Percentiles rank a stretch among this genome's conserved stretches.
Evolutionary conservation across 2,888 invertebrate genomes (phyloP).

Genomic region (Fabriciana adippe): DNA sequence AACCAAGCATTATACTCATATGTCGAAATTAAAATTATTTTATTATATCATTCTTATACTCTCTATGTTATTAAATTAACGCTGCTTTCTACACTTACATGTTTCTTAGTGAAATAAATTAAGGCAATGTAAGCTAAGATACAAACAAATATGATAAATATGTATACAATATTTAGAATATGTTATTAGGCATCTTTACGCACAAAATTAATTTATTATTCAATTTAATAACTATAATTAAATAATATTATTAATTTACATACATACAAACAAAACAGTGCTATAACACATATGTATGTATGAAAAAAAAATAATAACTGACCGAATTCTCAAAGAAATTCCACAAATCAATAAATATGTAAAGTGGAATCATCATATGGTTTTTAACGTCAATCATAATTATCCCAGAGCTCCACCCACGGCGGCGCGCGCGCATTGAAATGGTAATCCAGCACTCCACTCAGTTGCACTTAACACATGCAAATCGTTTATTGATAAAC

Average conservation of each 20-base stretch:
- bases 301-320: background rate
- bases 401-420: conserved; percentile 33
- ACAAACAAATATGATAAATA: too few relatives aligned
- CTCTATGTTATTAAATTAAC: too few relatives aligned
- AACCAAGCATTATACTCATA: background rate
- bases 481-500: conserved; percentile 77
- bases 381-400: conserved; percentile 43
- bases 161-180: too few relatives aligned
- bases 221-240: too few relatives aligned
- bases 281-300: background rate
- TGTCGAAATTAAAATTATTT: too few relatives aligned
- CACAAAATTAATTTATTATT: too few relatives aligned
- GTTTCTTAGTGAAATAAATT: too few relatives aligned
- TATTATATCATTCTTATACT: too few relatives aligned
- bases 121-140: too few relatives aligned
- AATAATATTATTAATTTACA: too few relatives aligned
- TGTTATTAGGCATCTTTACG: too few relatives aligned
- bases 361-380: conserved; percentile 25
- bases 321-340: conserved; percentile 6
- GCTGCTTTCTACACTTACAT: too few relatives aligned
- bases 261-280: background rate
- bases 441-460: conserved; percentile 58
- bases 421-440: conserved; percentile 59
- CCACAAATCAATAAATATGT: conserved; percentile 27
- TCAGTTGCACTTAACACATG: conserved; percentile 71